These are phyloP conservation scores for Drosophila bifasciata DNA, from an alignment of 1,140 invertebrate genomes.

Conservation along the genomic window DNA sequence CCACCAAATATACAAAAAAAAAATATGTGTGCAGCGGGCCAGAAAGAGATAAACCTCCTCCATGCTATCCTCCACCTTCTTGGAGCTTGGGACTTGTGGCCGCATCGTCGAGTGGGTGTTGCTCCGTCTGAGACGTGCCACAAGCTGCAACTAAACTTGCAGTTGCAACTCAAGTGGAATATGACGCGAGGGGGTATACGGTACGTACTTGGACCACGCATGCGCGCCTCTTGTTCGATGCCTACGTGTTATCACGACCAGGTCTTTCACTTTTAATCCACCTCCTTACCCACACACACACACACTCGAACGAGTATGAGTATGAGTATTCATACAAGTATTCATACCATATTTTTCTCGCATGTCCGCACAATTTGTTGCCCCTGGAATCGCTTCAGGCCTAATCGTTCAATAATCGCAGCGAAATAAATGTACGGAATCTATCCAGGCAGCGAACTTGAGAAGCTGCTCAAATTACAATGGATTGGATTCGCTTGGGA, in stretches of 20 bases:
- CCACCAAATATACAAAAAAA: conserved; percentile 48
- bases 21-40: conserved; percentile 46
- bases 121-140: conserved; percentile 41
- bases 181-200: conserved; percentile 17
- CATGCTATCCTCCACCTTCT: no score
- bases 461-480: conserved; percentile 63
- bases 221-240: conserved; percentile 57
- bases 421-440: conserved; percentile 42
- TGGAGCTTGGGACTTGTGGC: neutral
- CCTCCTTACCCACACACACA: neutral
- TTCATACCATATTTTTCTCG: conserved; percentile 22
- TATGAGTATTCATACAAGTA: neutral
- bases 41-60: conserved; percentile 30
- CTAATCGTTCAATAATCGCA: conserved; percentile 55
- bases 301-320: no score
- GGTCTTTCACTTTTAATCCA: conserved; percentile 52
- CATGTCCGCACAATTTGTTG: conserved; percentile 52
- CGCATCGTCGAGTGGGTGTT: conserved; percentile 67
- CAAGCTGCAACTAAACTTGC: conserved; percentile 30
- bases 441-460: conserved; percentile 53
- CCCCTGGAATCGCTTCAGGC: conserved; percentile 25
- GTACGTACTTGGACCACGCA: conserved; percentile 57
- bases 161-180: conserved; percentile 18
- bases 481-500: conserved; percentile 19
- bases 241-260: conserved; percentile 79